Evolutionary conservation across 2,888 invertebrate genomes (phyloP).

Genomic region (Pristionchus exspectatus): DNA sequence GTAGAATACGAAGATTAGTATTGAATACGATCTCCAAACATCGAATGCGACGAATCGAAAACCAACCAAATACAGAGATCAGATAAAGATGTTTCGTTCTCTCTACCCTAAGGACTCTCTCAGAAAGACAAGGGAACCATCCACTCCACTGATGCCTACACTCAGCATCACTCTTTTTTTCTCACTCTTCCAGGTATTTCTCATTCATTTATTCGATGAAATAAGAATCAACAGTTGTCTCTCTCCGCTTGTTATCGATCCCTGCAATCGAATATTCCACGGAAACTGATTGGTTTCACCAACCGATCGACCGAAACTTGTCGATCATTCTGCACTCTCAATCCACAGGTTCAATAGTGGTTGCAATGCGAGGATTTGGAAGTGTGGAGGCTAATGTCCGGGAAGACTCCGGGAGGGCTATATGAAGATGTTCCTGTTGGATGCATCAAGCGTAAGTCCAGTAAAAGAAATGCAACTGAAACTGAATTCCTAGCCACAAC

Average conservation of each 20-base stretch:
- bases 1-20: neutral
- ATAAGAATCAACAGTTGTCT: neutral
- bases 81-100: neutral
- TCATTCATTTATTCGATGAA: neutral
- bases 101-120: neutral
- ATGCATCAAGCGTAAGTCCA: neutral
- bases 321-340: neutral
- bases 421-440: conserved; percentile 7
- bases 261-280: neutral
- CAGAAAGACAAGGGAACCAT: neutral
- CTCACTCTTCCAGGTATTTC: neutral
- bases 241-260: neutral
- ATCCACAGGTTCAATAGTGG: neutral
- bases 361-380: neutral
- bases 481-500: neutral
- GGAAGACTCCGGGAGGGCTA: neutral
- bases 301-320: neutral
- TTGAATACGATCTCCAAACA: neutral
- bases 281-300: neutral
- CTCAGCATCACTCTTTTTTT: neutral
- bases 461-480: neutral
- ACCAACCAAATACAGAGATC: neutral
- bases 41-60: neutral
- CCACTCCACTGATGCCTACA: neutral
- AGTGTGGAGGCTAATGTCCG: neutral